Evolutionary conservation across 2,113 vertebrate species (phyloP).

Genomic region (Nipponia nippon): DNA sequence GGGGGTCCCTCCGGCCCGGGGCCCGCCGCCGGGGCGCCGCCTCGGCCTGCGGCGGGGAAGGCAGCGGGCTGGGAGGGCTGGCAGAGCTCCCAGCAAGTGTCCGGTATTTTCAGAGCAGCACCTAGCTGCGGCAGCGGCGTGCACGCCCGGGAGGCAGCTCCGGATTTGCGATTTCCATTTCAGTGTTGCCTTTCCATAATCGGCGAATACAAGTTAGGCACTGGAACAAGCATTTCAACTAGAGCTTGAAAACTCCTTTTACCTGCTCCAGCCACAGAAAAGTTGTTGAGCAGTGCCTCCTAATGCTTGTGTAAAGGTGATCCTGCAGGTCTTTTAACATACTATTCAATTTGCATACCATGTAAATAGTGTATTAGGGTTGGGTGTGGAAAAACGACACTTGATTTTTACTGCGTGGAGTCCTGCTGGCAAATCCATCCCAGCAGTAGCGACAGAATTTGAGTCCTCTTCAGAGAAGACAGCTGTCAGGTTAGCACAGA

Average conservation of each 20-base stretch:
- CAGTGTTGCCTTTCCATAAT: neutral
- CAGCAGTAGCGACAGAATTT: neutral
- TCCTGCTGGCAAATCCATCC: neutral
- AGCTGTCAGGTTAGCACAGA: neutral
- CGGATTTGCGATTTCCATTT: neutral
- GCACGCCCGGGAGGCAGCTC: neutral
- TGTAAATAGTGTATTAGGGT: neutral
- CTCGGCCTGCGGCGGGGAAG: neutral
- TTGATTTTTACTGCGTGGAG: neutral
- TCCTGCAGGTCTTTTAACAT: neutral
- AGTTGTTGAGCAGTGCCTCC: conserved; percentile 55
- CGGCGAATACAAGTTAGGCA: neutral
- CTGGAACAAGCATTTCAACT: neutral
- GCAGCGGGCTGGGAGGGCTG: neutral
- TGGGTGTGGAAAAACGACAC: neutral
- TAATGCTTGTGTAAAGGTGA: conserved; percentile 29
- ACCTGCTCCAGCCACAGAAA: neutral
- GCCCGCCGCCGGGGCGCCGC: neutral
- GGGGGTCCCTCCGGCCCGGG: neutral
- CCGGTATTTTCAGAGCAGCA: neutral
- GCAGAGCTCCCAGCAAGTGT: neutral
- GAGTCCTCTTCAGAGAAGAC: neutral
- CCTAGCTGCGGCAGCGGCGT: neutral
- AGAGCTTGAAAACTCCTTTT: neutral
- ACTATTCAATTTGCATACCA: neutral